Evolutionary conservation across 2,113 vertebrate genomes (phyloP), one percentile per base, ranked within the genome.

Genomic region (Labeo rohita): DNA sequence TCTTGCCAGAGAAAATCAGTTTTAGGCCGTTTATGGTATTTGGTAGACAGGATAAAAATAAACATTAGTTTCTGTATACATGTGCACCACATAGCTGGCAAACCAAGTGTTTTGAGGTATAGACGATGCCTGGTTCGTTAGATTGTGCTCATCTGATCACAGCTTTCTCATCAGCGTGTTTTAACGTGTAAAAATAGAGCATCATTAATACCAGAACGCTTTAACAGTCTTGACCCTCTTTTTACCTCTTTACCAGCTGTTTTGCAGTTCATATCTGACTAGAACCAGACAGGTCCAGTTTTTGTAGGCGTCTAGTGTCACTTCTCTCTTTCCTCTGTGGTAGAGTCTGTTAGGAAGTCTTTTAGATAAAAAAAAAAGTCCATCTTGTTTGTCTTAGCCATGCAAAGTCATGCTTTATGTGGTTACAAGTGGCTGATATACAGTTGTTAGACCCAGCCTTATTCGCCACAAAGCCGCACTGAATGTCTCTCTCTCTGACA

Each of bases 361-460:
- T 84, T 43, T 28, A 18, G n/a, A 70, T 80, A 36, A 9, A 68
- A 56, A 8, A 68, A 56, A 65, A 54, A 78, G 34, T 76, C 52
- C 21, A 34, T n/a, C 56, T 84, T 86, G 68, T 21, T 86, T 76
- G 90, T 89, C 89, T 86, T 91, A 92, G 91, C 89, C 93, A 93
- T 93, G 93, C 93, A 93, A 89, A 91, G 87, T 91, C 92, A 91
- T 93, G 93, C 93, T 91, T 84, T 79, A 90, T 88, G 85, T 49
- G n/a, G 79, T 89, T 78, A 56, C 49, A 78, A 78, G 34, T 56
- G 50, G 52, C 75, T 56, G 28, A 56, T 8, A 78, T 49, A 23
- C 7, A 75, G 43, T 15, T 50, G 45, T 75, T 75, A 75, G 70
- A 73, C 70, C 70, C 72, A 28, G 45, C 39, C 9, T 72, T 72